Evolutionary conservation across 2,113 vertebrate species (phyloP).

Genomic region (Alosa alosa): DNA sequence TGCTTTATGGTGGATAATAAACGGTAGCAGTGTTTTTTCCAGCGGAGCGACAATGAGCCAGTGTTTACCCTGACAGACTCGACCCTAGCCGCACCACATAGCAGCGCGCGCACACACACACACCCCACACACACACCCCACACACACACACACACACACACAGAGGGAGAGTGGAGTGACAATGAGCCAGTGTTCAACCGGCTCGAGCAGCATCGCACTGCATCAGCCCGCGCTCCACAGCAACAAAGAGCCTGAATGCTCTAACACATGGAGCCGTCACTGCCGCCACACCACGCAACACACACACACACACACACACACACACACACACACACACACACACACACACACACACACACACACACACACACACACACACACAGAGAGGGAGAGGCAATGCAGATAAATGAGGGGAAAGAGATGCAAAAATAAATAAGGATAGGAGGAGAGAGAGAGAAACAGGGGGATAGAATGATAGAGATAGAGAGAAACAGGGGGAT

Average conservation of each 20-base stretch:
- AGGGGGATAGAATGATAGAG: constrained; percentile 53
- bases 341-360: neutral
- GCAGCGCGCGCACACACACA: neutral
- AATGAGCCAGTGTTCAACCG: constrained; percentile 50
- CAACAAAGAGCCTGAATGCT: constrained; percentile 47
- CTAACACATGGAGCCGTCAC: constrained; percentile 49
- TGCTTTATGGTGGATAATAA: constrained; percentile 76
- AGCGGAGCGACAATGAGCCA: constrained; percentile 46
- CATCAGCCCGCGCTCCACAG: neutral
- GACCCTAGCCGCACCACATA: neutral
- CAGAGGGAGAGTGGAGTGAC: constrained; percentile 24
- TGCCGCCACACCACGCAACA: constrained; percentile 24
- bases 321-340: neutral
- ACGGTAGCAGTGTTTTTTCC: constrained; percentile 49
- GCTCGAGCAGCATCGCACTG: too few relatives aligned
- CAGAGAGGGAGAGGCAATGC: neutral
- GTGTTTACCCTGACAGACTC: constrained; percentile 45
- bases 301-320: neutral
- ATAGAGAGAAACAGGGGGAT: constrained; percentile 62
- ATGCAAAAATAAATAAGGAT: constrained; percentile 4
- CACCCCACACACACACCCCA: too few relatives aligned
- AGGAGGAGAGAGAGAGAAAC: neutral
- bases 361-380: neutral
- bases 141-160: too few relatives aligned
- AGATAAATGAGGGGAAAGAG: neutral